Base-by-base conservation (phyloP, 2,888 invertebrate genomes). In the Netelia fuscicornis region DNA sequence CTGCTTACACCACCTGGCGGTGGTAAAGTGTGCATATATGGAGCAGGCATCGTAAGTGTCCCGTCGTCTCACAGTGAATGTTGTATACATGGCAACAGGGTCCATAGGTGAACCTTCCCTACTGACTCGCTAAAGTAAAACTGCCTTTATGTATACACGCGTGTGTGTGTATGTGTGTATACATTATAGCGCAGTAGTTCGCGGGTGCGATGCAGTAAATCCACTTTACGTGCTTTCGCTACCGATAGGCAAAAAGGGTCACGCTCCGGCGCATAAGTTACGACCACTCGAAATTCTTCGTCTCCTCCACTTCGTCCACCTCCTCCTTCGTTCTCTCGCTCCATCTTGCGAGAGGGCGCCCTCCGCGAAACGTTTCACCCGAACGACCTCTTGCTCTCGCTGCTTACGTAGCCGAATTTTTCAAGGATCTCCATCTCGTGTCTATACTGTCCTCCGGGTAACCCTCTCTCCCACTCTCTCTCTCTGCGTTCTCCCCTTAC, bases 171-270 rank as follows among this genome's bases (percentile, higher is more conserved):
- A 30, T n/a, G 44, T 23, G 67, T 68, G n/a, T 44, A 60, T 56
- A 54, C 23, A 71, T 58, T 42, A 60, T 78, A 74, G 60, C 52
- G 48, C 65, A 60, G 76, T 76, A 80, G 75, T 80, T 72, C 17
- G 80, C 76, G 71, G 85, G 85, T 83, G 82, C 88, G 86, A 88
- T 86, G 90, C 89, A 87, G 90, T 92, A 91, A 91, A 91, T 92
- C 90, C 88, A 87, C 87, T 90, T 90, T 90, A 90, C 90, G 88
- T 90, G 87, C 86, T 89, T 87, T 84, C 88, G 86, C 82, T 83
- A 83, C 82, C 88, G 91, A 91, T 91, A 90, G 90, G 91, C 89
- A 91, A 91, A 90, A 90, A 91, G 90, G 87, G 88, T 86, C 89
- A 86, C 87, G 86, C 85, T 82, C 85, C 56, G 71, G 82, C 84